Evolutionary conservation across 2,113 vertebrate species (phyloP).

Genomic region (Holacanthus passer): DNA sequence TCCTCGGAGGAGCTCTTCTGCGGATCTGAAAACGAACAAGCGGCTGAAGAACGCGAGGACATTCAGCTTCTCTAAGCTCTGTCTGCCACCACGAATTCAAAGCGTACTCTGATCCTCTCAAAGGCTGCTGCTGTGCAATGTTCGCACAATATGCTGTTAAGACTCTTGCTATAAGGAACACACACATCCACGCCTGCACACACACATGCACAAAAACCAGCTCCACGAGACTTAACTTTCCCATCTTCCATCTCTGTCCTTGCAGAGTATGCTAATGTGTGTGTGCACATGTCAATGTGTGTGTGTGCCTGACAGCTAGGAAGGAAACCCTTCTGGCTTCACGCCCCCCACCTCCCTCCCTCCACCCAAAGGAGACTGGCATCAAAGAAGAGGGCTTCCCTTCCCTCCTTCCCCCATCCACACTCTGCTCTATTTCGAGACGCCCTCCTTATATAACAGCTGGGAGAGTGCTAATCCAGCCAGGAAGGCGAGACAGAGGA

Average conservation of each 20-base stretch:
- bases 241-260: slow-evolving; percentile 17
- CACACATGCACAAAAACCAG: slow-evolving; percentile 12
- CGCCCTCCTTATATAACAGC: slow-evolving; percentile 77
- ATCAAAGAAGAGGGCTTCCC: slow-evolving; percentile 79
- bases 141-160: slow-evolving; percentile 42
- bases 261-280: not conserved
- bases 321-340: slow-evolving; percentile 76
- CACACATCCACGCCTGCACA: slow-evolving; percentile 11
- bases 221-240: slow-evolving; percentile 2
- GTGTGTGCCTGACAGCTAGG: slow-evolving; percentile 41
- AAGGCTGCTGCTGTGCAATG: slow-evolving; percentile 42
- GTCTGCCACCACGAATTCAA: slow-evolving; percentile 49
- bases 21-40: slow-evolving; percentile 36
- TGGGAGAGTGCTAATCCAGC: slow-evolving; percentile 70
- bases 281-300: not conserved
- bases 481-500: slow-evolving; percentile 75
- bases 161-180: slow-evolving; percentile 11
- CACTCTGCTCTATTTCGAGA: slow-evolving; percentile 76
- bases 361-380: slow-evolving; percentile 46
- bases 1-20: slow-evolving; percentile 17
- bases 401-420: slow-evolving; percentile 60
- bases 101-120: slow-evolving; percentile 60
- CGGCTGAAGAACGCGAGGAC: slow-evolving; percentile 43
- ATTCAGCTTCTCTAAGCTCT: slow-evolving; percentile 54
- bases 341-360: not conserved